Conservation (phyloP, 2,113 vertebrate genomes). For the Rhagologus leucostigma region DNA sequence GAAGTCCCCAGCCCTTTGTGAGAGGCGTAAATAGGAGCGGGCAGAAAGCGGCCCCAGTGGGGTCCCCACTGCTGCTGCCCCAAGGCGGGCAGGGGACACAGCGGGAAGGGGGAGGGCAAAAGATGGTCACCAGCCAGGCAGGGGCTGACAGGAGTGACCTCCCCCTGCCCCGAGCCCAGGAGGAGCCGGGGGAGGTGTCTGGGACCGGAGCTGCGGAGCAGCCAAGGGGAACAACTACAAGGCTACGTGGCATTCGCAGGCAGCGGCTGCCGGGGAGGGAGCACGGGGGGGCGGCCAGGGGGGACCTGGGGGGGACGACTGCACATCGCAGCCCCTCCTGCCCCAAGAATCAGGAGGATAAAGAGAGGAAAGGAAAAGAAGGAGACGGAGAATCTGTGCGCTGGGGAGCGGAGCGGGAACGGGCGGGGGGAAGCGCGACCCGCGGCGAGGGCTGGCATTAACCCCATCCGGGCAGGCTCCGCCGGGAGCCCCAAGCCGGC, state of each 20-base stretch:
- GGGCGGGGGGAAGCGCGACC: background rate
- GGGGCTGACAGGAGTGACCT: slow-evolving; percentile 15
- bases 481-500: background rate
- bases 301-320: background rate
- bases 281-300: background rate
- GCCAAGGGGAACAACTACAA: slow-evolving; percentile 60
- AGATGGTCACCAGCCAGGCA: background rate
- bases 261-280: slow-evolving; percentile 41
- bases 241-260: slow-evolving; percentile 70
- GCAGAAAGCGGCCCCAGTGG: background rate
- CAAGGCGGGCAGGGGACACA: background rate
- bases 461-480: background rate
- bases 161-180: slow-evolving; percentile 31
- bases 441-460: background rate
- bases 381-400: background rate
- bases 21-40: rapidly evolving
- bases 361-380: background rate
- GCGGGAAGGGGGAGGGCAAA: background rate
- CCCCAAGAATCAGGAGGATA: background rate
- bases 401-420: background rate
- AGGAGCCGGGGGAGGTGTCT: slow-evolving; percentile 49
- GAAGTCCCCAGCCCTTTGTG: background rate
- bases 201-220: slow-evolving; percentile 30
- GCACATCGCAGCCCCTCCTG: too few relatives aligned
- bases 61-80: background rate